Percentiles rank a stretch among this genome's conserved stretches.
These are phyloP conservation scores for Macropis europaea DNA, from an alignment of 2,888 invertebrate genomes.

Conservation along the genomic window DNA sequence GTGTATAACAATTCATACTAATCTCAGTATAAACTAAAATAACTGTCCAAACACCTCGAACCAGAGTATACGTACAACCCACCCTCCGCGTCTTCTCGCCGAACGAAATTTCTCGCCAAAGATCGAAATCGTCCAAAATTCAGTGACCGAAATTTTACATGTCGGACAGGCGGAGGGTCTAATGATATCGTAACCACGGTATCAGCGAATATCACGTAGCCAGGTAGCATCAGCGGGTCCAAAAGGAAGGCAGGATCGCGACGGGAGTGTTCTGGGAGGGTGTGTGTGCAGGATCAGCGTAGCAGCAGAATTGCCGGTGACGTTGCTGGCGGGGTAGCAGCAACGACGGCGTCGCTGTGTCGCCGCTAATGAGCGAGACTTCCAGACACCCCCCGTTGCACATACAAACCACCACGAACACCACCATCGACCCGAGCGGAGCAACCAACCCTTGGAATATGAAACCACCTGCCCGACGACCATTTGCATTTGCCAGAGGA, in stretches of 20 bases:
- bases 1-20: no score
- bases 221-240: no score
- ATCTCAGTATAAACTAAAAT: no score
- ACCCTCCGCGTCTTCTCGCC: no score
- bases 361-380: slow-evolving; percentile 67
- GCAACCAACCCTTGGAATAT: slow-evolving; percentile 59
- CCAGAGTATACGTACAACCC: no score
- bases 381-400: slow-evolving; percentile 49
- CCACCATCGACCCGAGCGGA: slow-evolving; percentile 12
- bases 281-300: slow-evolving; percentile 6
- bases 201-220: not conserved
- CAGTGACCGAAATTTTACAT: no score
- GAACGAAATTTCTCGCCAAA: no score
- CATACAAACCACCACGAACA: slow-evolving; percentile 34
- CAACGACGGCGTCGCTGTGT: slow-evolving; percentile 47
- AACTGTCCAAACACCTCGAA: no score
- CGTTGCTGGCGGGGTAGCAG: slow-evolving; percentile 15
- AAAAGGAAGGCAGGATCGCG: slow-evolving; percentile 8
- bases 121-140: no score
- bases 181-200: not conserved
- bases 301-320: slow-evolving; percentile 18
- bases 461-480: slow-evolving; percentile 62
- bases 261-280: no score
- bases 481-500: slow-evolving; percentile 50
- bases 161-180: not conserved